Base-by-base conservation (phyloP, 2,113 vertebrate species). In the Megaceryle torquata region DNA sequence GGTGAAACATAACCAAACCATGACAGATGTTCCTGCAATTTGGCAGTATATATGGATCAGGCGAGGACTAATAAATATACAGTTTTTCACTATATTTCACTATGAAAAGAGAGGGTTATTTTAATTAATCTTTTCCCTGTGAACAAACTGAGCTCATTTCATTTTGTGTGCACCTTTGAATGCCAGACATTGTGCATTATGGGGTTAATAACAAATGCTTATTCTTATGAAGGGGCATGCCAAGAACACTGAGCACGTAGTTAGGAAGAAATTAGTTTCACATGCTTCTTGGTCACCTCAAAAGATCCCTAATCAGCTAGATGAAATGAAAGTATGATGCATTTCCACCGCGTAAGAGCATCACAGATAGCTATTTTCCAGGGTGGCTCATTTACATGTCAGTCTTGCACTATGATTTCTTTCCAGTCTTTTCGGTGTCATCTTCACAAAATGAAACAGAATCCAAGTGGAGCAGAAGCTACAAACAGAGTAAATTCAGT, bases 251-350 rank as follows among this genome's bases (percentile, higher is more conserved):
- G 86, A 65, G 90, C 35, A 65, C 88, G 72, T 63, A 54, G 95
- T 97, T 95, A 97, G 92, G 69, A 96, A 93, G 78, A 93, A 96
- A 96, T 95, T 95, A 95, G 95, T 96, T 96, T 95, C 74, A 92
- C 96, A 94, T 93, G 95, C 95, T 96, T 94, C 86, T 89, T n/a
- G 53, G 74, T 96, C 93, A 96, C 96, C 93, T 96, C 95, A 79
- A 71, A 84, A 94, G 91, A 88, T 95, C 94, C 91, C 95, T 97
- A 95, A 95, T 94, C 67, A 94, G 84, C 89, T 93, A 96, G 93
- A 91, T 92, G 95, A 93, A 96, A 94, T 88, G 77, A 91, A 92
- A 93, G 51, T n/a, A 92, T 41, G 92, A 90, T 86, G 92, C 90
- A 94, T 83, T 91, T 95, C 76, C 93, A 93, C 93, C 75, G 93